Evolutionary conservation across 2,113 vertebrate genomes (phyloP), one percentile per base, ranked within the genome.

Genomic region (Meriones unguiculatus): DNA sequence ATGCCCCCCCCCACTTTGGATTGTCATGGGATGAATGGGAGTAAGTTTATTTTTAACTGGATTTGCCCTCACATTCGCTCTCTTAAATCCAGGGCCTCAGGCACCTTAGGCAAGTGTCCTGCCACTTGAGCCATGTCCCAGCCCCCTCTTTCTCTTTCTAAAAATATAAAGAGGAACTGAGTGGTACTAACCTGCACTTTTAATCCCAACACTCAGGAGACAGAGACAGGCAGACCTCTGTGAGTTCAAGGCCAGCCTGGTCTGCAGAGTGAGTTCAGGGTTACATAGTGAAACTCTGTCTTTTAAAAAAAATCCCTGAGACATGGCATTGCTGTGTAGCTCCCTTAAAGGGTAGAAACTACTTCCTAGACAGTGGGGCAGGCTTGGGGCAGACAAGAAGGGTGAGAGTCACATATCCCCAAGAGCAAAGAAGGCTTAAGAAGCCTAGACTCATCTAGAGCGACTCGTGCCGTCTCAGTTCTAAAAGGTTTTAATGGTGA

Each of bases 151-250:
- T 76, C 69, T 90, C 38, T 90, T 91, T 93, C 89, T 52, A 17
- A 87, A 64, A 62, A 80, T 94, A 89, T 95, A 95, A 96, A 73
- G 91, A n/a, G 82, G 17, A 38, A 17, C 17, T 3, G 20, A 7
- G 70, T 72, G 32, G 69, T 70, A 13, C 46, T 46, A 46, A 14
- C 32, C 14, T 14, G 35, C 32, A 35, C 69, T n/a, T 72, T 72
- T 38, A 72, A 35, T 20, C 70, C n/a, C 35, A 73, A 35, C n/a
- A 73, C 70, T 73, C 70, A 73, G 35, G 70, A 38, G 70, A 7
- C 70, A 38, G 18, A 73, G 70, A 35, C 35, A 20, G 11, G 70
- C 17, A 38, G 18, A 73, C 38, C 70, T 38, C 18, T 73, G 41
- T 46, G 35, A 73, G 18, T 73, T 72, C 70, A 20, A 73, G 70